Evolutionary conservation across 1,140 invertebrate genomes (phyloP).

Genomic region (Ceratina japonica): DNA sequence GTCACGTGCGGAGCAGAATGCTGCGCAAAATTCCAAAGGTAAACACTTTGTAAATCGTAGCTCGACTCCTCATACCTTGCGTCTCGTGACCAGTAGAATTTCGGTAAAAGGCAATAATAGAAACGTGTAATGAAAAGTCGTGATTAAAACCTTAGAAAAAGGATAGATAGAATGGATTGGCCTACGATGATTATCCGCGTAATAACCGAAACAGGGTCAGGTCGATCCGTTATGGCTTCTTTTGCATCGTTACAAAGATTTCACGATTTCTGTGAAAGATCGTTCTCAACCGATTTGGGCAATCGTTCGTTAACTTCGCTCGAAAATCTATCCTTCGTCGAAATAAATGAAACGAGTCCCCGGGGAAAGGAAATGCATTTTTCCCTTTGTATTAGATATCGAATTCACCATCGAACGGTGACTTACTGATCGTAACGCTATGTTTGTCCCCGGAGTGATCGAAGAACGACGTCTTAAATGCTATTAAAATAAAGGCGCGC

Average conservation of each 20-base stretch:
- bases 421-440: constrained; percentile 13
- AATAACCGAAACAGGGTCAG: constrained; percentile 70
- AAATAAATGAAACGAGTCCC: no score
- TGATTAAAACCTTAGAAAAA: constrained; percentile 72
- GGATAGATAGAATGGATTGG: constrained; percentile 43
- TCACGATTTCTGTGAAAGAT: constrained; percentile 20
- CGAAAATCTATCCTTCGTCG: no score
- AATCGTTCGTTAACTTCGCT: no score
- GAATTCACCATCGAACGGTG: not conserved
- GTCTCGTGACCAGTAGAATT: not conserved
- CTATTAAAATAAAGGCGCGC: constrained; percentile 67
- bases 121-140: constrained; percentile 21
- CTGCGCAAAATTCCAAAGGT: constrained; percentile 38
- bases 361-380: not conserved
- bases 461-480: constrained; percentile 42
- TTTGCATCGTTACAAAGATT: constrained; percentile 40
- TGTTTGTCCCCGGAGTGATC: constrained; percentile 54
- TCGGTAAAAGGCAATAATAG: not conserved
- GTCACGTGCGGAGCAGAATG: not conserved
- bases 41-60: constrained; percentile 8
- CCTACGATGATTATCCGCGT: constrained; percentile 62
- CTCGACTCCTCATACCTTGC: no score
- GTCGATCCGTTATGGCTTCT: constrained; percentile 65
- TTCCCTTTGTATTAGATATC: no score
- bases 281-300: not conserved